Evolutionary conservation across 1,140 invertebrate genomes (phyloP).

Genomic region (Drosophila punjabiensis): DNA sequence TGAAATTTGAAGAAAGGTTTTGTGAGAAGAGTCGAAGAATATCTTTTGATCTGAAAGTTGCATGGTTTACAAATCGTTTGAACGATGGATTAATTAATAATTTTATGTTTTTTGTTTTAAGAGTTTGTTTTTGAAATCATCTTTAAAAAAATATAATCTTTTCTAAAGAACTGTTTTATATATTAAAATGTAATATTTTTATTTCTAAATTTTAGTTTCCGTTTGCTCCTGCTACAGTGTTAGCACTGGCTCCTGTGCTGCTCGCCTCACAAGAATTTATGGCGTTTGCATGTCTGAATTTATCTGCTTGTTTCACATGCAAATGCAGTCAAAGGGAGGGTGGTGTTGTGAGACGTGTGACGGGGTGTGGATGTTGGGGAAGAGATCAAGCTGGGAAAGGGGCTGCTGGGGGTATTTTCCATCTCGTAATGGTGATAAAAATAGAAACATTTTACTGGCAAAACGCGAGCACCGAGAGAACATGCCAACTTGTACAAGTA

Average conservation of each 20-base stretch:
- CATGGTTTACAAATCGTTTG: not conserved
- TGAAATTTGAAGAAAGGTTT: not conserved
- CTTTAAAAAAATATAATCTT: no score
- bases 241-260: constrained; percentile 27
- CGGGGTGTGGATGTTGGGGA: not conserved
- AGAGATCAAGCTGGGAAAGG: constrained; percentile 26
- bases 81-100: no score
- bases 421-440: constrained; percentile 81
- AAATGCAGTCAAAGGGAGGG: constrained; percentile 60
- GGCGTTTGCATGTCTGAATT: constrained; percentile 82
- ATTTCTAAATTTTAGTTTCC: no score
- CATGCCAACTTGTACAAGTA: constrained; percentile 60
- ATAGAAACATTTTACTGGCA: constrained; percentile 74
- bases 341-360: not conserved
- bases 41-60: no score
- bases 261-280: constrained; percentile 68
- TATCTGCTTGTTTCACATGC: constrained; percentile 84
- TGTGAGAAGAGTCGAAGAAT: not conserved
- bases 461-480: constrained; percentile 46
- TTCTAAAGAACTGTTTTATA: no score
- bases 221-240: constrained; percentile 37
- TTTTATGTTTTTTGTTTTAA: no score
- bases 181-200: no score
- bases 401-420: constrained; percentile 38
- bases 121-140: no score